Evolutionary conservation across 2,113 vertebrate species (phyloP).

Genomic region (Megaceryle torquata): DNA sequence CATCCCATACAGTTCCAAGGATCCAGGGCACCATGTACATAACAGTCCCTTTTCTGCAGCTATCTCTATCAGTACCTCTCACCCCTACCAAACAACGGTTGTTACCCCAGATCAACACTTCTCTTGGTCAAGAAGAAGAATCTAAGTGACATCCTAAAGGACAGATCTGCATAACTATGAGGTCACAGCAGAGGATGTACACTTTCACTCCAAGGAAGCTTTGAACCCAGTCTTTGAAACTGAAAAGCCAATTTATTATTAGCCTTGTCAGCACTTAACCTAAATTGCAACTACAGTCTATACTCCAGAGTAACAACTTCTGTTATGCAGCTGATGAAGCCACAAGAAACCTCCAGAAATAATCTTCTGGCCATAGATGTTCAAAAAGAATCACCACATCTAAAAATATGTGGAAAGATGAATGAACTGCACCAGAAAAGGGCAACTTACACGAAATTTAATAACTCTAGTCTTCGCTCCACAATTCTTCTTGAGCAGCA

Average conservation of each 20-base stretch:
- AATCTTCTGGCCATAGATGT: not conserved
- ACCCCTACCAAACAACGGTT: not conserved
- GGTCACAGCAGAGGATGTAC: not conserved
- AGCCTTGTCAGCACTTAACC: not conserved
- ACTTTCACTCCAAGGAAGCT: not conserved
- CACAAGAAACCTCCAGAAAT: not conserved
- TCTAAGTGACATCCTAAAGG: not conserved
- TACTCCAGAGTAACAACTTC: not conserved
- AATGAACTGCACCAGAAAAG: not conserved
- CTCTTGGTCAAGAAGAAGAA: not conserved
- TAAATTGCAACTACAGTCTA: not conserved
- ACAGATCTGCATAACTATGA: not conserved
- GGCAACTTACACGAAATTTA: conserved; percentile 85
- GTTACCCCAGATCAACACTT: not conserved
- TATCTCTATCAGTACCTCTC: not conserved
- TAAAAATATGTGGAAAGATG: not conserved
- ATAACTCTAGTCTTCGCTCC: conserved; percentile 86
- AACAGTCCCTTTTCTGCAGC: not conserved
- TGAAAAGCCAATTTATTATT: not conserved
- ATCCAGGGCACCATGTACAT: not conserved
- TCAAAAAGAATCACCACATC: not conserved
- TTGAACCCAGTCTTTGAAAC: not conserved
- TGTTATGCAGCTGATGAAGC: not conserved
- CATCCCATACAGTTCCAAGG: not conserved
- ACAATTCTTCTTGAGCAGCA: conserved; percentile 90